Evolutionary conservation across 2,888 invertebrate genomes (phyloP).

Genomic region (Pteria penguin): DNA sequence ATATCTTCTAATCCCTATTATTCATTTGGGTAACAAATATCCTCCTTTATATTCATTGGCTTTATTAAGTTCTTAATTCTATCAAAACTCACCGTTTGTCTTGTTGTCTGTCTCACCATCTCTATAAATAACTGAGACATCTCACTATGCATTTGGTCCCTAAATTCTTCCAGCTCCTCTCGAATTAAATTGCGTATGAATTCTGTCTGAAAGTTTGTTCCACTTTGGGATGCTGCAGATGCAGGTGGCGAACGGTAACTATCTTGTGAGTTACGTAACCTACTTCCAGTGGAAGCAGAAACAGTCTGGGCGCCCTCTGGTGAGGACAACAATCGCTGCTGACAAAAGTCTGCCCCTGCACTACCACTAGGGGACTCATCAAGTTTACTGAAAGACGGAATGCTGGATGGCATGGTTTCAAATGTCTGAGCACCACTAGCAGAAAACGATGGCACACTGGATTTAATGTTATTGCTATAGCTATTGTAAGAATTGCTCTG

Average conservation of each 20-base stretch:
- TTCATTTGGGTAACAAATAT: too few species aligned
- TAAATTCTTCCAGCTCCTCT: conserved; percentile 73
- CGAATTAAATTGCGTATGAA: conserved; percentile 67
- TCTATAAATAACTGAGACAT: conserved; percentile 45
- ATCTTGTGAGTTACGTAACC: not conserved
- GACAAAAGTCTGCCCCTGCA: conserved; percentile 27
- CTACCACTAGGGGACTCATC: conserved; percentile 57
- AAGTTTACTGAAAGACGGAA: conserved; percentile 28
- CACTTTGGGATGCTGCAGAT: conserved; percentile 10
- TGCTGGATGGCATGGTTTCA: too few species aligned
- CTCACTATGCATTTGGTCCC: conserved; percentile 69
- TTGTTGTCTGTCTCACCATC: not conserved
- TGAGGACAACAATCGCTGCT: conserved; percentile 31
- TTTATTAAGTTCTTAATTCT: not conserved
- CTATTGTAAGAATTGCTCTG: too few species aligned
- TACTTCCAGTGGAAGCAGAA: conserved; percentile 31
- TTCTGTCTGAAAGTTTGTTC: conserved; percentile 64
- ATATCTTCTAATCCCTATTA: too few species aligned
- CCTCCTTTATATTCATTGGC: too few species aligned
- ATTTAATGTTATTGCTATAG: too few species aligned
- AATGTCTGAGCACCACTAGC: too few species aligned
- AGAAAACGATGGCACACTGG: too few species aligned
- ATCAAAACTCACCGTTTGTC: not conserved
- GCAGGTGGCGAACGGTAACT: not conserved
- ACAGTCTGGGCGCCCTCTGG: conserved; percentile 60